Conservation (phyloP, 2,888 invertebrate genomes). For the Mesodorylaimus sp. region DNA sequence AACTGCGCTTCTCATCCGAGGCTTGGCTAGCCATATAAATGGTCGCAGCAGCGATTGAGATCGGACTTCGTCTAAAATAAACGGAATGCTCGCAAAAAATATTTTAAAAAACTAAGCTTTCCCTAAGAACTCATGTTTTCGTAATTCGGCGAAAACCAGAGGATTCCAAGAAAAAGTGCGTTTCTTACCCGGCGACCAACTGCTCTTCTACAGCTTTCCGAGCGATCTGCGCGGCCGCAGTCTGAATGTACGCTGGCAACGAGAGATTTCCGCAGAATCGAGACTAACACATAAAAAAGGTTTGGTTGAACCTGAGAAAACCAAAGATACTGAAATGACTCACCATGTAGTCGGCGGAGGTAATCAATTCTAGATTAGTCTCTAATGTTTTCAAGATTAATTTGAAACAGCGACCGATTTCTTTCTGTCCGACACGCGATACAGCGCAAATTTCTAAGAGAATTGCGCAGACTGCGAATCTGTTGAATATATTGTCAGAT, state of each 20-base stretch:
- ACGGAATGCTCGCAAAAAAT: not conserved
- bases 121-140: too few relatives aligned
- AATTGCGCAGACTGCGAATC: too few relatives aligned
- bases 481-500: too few relatives aligned
- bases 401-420: slow-evolving; percentile 95
- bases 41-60: slow-evolving; percentile 94
- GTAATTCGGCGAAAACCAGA: too few relatives aligned
- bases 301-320: not conserved
- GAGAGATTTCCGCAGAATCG: slow-evolving; percentile 80
- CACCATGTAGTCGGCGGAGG: slow-evolving; percentile 97
- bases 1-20: slow-evolving; percentile 75
- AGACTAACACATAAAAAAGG: slow-evolving; percentile 31
- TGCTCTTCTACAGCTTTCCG: slow-evolving; percentile 87
- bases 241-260: slow-evolving; percentile 37
- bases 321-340: too few relatives aligned
- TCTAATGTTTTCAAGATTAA: slow-evolving; percentile 82
- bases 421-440: slow-evolving; percentile 94
- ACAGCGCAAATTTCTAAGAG: slow-evolving; percentile 84
- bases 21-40: slow-evolving; percentile 98
- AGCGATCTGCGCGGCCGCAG: slow-evolving; percentile 85
- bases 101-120: not conserved
- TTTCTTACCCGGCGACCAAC: slow-evolving; percentile 71
- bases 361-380: slow-evolving; percentile 89
- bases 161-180: too few relatives aligned
- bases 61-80: slow-evolving; percentile 57